Percentiles rank a stretch among this genome's conserved stretches.
Evolutionary conservation across 2,113 vertebrate species (phyloP).

Genomic region (Theropithecus gelada): DNA sequence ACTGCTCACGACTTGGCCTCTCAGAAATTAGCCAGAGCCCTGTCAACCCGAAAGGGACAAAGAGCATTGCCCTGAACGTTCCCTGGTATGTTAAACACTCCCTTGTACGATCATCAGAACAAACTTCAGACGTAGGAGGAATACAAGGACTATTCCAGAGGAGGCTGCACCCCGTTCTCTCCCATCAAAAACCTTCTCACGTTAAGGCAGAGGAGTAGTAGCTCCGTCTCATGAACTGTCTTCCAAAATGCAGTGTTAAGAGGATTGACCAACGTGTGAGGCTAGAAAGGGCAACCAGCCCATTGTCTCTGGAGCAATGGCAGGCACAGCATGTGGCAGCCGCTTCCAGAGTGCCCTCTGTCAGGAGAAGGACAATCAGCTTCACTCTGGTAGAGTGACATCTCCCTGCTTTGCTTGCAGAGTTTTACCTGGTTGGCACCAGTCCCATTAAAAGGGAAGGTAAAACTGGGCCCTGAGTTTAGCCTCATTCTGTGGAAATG

Average conservation of each 20-base stretch:
- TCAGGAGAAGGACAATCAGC: not conserved
- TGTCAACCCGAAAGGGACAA: not conserved
- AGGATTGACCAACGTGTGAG: conserved; percentile 46
- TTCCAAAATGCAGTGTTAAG: conserved; percentile 57
- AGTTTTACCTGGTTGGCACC: not conserved
- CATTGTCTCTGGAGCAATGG: not conserved
- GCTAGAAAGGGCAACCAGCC: not conserved
- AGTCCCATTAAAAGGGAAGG: not conserved
- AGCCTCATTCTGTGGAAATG: not conserved
- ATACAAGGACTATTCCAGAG: not conserved
- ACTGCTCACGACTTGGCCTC: not conserved
- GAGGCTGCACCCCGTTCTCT: not conserved
- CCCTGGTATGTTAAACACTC: not conserved
- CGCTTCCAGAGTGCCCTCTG: not conserved
- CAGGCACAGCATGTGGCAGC: rapidly evolving
- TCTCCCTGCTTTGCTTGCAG: not conserved
- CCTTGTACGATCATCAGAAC: not conserved
- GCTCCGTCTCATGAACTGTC: conserved; percentile 60
- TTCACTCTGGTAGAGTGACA: rapidly evolving
- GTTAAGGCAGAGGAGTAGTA: conserved; percentile 27
- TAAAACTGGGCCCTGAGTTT: not conserved
- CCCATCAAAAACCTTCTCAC: conserved; percentile 35
- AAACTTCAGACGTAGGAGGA: conserved; percentile 33
- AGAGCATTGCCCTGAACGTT: not conserved
- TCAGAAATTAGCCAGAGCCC: not conserved